These are phyloP conservation scores for human (Homo sapiens) DNA, from an alignment of 2,113 vertebrate species.

Conservation along the genomic window GRCh38 chr6:78205001-78205500, in stretches of 20 bases:
- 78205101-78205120: neutral
- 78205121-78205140: neutral
- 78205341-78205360: neutral
- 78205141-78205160: neutral
- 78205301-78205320: neutral
- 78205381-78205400: neutral
- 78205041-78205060: neutral
- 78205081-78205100: neutral
- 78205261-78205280: neutral
- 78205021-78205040: neutral
- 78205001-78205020: neutral
- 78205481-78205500: neutral
- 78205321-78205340: neutral
- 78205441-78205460: neutral
- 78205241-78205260: neutral
- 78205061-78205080: neutral
- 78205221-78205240: neutral
- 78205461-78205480: neutral
- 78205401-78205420: neutral
- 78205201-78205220: neutral
- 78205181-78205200: neutral
- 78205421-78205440: neutral
- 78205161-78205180: neutral
- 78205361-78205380: neutral
- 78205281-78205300: neutral